Base-by-base conservation (phyloP, 2,113 vertebrate species). In the Smithornis capensis region DNA sequence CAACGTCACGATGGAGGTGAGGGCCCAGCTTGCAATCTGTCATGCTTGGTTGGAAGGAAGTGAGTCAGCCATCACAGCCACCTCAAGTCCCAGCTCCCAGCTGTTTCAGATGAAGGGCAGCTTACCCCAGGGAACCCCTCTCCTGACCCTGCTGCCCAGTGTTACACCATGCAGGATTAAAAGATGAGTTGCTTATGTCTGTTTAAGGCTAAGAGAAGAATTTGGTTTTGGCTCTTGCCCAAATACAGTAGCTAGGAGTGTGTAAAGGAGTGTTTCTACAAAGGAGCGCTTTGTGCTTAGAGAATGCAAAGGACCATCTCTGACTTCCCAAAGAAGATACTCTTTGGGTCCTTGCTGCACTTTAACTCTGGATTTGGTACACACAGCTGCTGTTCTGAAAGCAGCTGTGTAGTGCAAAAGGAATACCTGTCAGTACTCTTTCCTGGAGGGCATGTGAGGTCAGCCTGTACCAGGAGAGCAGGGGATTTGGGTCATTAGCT, bases 1-100 rank as follows among this genome's bases (percentile, higher is more conserved):
- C 96, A 99, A 99, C 90, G 87, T 99, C 94, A 99, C 99, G 13
- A 99, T 99, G 99, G 98, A 99, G 99, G 99, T 99, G 93, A 97
- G 93, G 78, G 80, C 21, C 42, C 37, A 64, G 64, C 68, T 85
- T 67, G 68, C 79, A 80, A 53, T 77, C 24, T 94, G 65, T 38
- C n/a, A 1, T 33, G 65, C 33, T 74, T 76, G 42, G 5, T 12
- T 84, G 47, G 55, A 82, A 50, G 76, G 68, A 89, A 59, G 65
- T 29, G 25, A 69, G 44, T 80, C 85, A 89, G 27, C 73, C 27
- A 31, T 64, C 62, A 25, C 63, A 85, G 31, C 77, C n/a, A 62
- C 55, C 7, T 44, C 35, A 57, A 70, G 75, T 86, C 49, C 27
- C 42, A 75, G 23, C 13, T 90, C 49, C n/a, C 56, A 67, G 45